Base-by-base conservation (phyloP, 2,888 invertebrate genomes). In the Phyllotreta cruciferae region DNA sequence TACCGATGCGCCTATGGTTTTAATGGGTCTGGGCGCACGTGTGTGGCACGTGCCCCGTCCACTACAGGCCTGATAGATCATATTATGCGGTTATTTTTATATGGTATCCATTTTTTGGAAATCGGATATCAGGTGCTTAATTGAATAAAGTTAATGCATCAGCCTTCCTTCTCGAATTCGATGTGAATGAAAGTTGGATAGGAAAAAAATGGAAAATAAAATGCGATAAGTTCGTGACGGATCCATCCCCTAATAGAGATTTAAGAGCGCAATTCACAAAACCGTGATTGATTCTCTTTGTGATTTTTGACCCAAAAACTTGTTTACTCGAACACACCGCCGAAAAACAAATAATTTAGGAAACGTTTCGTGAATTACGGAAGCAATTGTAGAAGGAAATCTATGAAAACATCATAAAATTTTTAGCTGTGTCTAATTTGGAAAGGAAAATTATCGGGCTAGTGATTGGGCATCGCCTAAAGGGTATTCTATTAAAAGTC, bases 11-110 rank as follows among this genome's bases (percentile, higher is more conserved):
- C 38, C 13, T 13, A 11, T 52, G 52, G 39, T 9, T 62, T 60
- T 60, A 63, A 63, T 45, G 63, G 63, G 63, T 61, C 63, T 65
- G 37, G n/a, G 62, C 68, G 63, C 75, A 77, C 75, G 76, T 77
- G 76, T 70, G 67, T 53, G 66, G 67, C 75, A 76, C 75, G 75
- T 77, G 75, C 71, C 67, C 66, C 69, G 71, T 68, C 71, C 73
- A 71, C 60, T 57, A 65, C 45, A 63, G 55, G 63, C 58, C 54
- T 45, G 49, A 56, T 57, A 52, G 68, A 68, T 71, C 70, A 64
- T 68, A 66, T 70, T 70, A 53, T 66, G 34, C 50, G 60, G 39
- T 60, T 55, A 57, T 52, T 63, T 65, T 63, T 63, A 38, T 62
- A 64, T 60, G 67, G 65, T 60, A 67, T 67, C 67, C 62, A 42